Evolutionary conservation across 2,113 vertebrate genomes (phyloP), one percentile per base, ranked within the genome.

Genomic region (Hiodon alosoides): DNA sequence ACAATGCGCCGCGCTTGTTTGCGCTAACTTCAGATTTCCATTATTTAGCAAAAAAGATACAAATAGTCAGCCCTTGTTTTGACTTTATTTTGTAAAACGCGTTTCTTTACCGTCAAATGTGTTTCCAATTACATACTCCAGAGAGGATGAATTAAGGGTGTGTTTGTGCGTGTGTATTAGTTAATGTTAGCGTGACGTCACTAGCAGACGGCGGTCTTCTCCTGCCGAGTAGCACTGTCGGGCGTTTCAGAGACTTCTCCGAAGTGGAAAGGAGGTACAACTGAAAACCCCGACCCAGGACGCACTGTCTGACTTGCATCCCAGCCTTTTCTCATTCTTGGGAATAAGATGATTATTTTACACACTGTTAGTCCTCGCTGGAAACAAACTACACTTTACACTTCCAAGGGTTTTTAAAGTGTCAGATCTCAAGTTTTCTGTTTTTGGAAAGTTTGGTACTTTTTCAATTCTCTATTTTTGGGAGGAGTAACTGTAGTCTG

Each of bases 281-380:
- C 46, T 52, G 17, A 75, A 85, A 83, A 80, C 83, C 69, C 58
- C 48, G 2, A 47, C 11, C 47, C 7, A 17, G 69, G 62, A 74
- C 54, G 76, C 71, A 78, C 74, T 76, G 77, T 74, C 74, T 78
- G 77, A 52, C n/a, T 51, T 11, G 73, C 71, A 48, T 54, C 71
- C 67, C 51, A 31, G 10, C 58, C 47, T 68, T 73, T 67, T 73
- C 73, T 72, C 72, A 62, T 76, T 14, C 60, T 54, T 78, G 86
- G 89, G 86, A 83, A 77, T 83, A 91, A 78, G 85, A 92, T 92
- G 89, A 87, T 82, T 80, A 80, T 79, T 67, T 79, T 80, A 81
- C 79, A 81, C 83, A 81, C 51, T 57, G 77, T 69, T 77, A 57
- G 76, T 65, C 76, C 84, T 80, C 81, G 86, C 81, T 76, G 75